phyloP scores from a whole-genome alignment of 2,888 invertebrate species.

The Willowsia nigromaculata region DNA sequence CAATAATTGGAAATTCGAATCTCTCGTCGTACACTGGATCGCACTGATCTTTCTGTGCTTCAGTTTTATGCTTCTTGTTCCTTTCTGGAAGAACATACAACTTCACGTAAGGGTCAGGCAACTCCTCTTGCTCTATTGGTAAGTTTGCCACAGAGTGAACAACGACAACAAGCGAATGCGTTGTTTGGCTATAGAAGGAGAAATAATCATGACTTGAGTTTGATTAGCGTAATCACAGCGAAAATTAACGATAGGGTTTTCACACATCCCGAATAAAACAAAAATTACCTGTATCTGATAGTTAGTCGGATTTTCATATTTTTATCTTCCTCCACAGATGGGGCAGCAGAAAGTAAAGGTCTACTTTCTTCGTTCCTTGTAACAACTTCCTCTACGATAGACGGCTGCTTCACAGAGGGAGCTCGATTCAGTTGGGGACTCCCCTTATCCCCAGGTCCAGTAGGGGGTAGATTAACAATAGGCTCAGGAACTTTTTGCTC shows the following conservation, averaged over 20 bases:
- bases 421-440: conserved; percentile 9
- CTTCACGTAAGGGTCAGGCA: conserved; percentile 95
- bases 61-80: conserved; percentile 92
- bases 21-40: conserved; percentile 77
- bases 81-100: conserved; percentile 91
- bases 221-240: too few species aligned
- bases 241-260: too few species aligned
- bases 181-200: conserved; percentile 79
- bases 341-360: conserved; percentile 57
- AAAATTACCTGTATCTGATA: conserved; percentile 65
- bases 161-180: conserved; percentile 90
- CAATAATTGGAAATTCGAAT: conserved; percentile 78
- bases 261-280: too few species aligned
- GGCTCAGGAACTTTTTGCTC: background rate
- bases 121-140: conserved; percentile 88
- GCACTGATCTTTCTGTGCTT: conserved; percentile 80
- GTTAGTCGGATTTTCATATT: conserved; percentile 77
- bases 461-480: background rate
- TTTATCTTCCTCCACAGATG: conserved; percentile 55
- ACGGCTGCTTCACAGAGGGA: conserved; percentile 23
- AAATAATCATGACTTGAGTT: background rate
- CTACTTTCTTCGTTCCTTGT: conserved; percentile 64
- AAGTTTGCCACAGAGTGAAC: conserved; percentile 95
- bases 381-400: conserved; percentile 36
- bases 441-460: background rate